Base-by-base conservation (phyloP, 2,113 vertebrate species). In the Tragelaphus scriptus region DNA sequence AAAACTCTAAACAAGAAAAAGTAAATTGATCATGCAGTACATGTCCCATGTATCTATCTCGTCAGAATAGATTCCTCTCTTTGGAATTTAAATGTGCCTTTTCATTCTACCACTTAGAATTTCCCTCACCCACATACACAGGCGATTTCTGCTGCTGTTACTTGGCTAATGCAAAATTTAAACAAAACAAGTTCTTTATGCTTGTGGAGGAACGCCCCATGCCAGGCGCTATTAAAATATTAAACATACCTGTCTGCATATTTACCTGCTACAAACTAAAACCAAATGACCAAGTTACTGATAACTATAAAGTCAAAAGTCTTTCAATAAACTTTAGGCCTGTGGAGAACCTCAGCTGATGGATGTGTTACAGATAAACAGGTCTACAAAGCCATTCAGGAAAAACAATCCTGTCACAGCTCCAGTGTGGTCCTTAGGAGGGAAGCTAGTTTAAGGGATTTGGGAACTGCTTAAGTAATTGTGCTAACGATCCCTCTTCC, bases 131-230 rank as follows among this genome's bases (percentile, higher is more conserved):
- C 59, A 94, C 25, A 75, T 47, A 71, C 58, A 92, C 10, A 68
- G 59, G 59, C 89, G 12, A 84, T 85, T 85, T 82, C 53, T 79
- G 49, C 15, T 88, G 65, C 40, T 21, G 23, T 95, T 49, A 77
- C 79, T 86, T 79, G 30, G 44, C 77, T 96, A 94, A 97, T 96
- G 32, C 80, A 95, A 97, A 97, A 94, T 88, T 90, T 88, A 91
- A 97, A 95, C 49, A 92, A 92, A 75, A 85, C 61, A 91, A 91
- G 44, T 87, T 56, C 58, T 77, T 93, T 71, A 85, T 25, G 90
- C 10, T 55, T 55, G n/a, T 53, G 51, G 26, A 56, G 32, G 49
- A 53, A 92, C 81, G 47, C 40, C 16, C 30, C 85, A 93, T 19
- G 32, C 55, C 47, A 95, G 61, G 87, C 16, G 59, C 30, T 28